Evolutionary conservation across 1,140 invertebrate genomes (phyloP), one percentile per base, ranked within the genome.

Genomic region (Drosophila aff.): DNA sequence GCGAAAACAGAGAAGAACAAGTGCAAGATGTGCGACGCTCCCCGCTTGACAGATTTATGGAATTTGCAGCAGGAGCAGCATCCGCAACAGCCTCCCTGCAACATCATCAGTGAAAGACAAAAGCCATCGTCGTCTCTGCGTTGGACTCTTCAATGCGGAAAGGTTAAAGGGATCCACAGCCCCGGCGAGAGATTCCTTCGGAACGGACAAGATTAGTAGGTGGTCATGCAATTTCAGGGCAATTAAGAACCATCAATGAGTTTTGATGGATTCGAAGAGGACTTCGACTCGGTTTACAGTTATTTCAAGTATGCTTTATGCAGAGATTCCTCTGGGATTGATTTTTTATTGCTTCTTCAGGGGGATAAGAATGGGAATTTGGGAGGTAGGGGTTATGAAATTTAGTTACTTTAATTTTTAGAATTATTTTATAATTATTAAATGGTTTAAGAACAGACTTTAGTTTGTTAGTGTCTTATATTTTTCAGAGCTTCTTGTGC

Each of bases 21-120:
- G 85, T 90, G 85, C 85, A 90, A 66, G 67, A 60, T 60, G 64
- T 64, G 69, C 67, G 74, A 85, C 78, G 86, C 81, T 78, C 75
- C 62, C 69, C 63, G 78, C 85, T 82, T 90, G 85, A 90, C 86
- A 90, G 85, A 90, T 90, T 90, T 90, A 90, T 90, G 86, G 85
- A 90, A 90, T 90, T 90, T 80, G 79, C 86, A 76, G 75, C 86
- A 68, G 68, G 33, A 40, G 63, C 71, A 65, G 55, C 47, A 58
- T 16, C 60, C 6, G 33, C 75, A 53, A 18, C 58, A 58, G 36
- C 36, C 49, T 38, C 49, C 31, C 40, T 50, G 10, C 62, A 63
- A 36, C 75, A 71, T 58, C 55, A 41, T 52, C 52, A 66, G 47
- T 46, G 31, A 36, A 64, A 62, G 43, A 71, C 67, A 71, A 71